Conservation (phyloP, 2,888 invertebrate genomes). For the Cerastis rubricosa region DNA sequence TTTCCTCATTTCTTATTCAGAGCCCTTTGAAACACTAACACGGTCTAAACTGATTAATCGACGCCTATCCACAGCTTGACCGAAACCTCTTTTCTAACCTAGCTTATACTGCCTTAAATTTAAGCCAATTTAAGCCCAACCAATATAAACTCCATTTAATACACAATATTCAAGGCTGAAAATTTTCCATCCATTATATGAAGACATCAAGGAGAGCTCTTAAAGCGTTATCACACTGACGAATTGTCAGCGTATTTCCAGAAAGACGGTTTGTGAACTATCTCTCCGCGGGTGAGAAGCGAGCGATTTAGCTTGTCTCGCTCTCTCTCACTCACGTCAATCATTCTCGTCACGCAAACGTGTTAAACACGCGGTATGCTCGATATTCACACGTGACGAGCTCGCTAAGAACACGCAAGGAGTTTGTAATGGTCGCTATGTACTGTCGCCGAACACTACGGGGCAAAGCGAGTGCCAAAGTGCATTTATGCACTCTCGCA, state of each 20-base stretch:
- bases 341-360: not conserved
- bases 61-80: not conserved
- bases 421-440: not conserved
- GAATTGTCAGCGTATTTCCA: not conserved
- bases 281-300: not conserved
- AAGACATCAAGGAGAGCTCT: not conserved
- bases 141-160: not conserved
- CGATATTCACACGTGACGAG: not conserved
- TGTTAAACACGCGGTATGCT: not conserved
- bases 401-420: not conserved
- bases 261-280: not conserved
- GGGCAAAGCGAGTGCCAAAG: not conserved
- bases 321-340: not conserved
- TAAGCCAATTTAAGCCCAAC: not conserved
- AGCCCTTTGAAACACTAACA: not conserved
- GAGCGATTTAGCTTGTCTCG: not conserved
- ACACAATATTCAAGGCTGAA: not conserved
- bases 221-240: not conserved
- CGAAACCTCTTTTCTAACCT: not conserved
- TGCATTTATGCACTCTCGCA: no score
- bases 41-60: not conserved
- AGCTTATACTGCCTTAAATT: not conserved
- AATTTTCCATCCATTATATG: conserved; percentile 6
- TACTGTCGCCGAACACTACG: not conserved
- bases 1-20: not conserved